phyloP scores from a whole-genome alignment of 1,140 invertebrate genomes.

The Trinorchestia longiramus region DNA sequence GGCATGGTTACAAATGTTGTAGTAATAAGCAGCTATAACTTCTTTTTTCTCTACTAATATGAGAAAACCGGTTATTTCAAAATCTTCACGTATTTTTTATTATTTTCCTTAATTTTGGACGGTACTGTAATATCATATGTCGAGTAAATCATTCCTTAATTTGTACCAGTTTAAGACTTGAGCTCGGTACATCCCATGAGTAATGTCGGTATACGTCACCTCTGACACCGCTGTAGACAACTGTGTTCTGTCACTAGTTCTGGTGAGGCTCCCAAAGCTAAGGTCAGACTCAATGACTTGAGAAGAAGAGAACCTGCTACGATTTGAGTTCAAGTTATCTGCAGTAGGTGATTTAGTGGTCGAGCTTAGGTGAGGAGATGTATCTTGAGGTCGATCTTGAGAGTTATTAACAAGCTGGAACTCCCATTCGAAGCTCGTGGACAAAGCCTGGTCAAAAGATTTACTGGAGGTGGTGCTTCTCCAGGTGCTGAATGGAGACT shows the following conservation, averaged over 20 bases:
- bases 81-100: too few species aligned
- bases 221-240: neutral
- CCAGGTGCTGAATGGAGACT: constrained; percentile 1
- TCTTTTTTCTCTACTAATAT: too few species aligned
- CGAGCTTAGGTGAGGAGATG: neutral
- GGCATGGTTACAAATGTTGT: too few species aligned
- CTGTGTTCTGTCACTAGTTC: neutral
- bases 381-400: neutral
- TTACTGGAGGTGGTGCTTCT: neutral
- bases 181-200: too few species aligned
- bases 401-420: neutral
- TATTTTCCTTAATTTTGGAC: too few species aligned
- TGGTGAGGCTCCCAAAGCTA: too few species aligned
- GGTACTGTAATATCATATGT: too few species aligned
- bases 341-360: neutral
- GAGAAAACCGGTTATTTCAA: too few species aligned
- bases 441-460: constrained; percentile 5
- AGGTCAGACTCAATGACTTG: neutral
- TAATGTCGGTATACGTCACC: neutral
- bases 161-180: too few species aligned
- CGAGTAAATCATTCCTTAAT: too few species aligned
- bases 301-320: neutral
- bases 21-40: too few species aligned
- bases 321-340: neutral
- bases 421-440: constrained; percentile 44